These are phyloP conservation scores for Leptinotarsa peninsularis DNA, from an alignment of 2,888 invertebrate species.

Conservation along the genomic window DNA sequence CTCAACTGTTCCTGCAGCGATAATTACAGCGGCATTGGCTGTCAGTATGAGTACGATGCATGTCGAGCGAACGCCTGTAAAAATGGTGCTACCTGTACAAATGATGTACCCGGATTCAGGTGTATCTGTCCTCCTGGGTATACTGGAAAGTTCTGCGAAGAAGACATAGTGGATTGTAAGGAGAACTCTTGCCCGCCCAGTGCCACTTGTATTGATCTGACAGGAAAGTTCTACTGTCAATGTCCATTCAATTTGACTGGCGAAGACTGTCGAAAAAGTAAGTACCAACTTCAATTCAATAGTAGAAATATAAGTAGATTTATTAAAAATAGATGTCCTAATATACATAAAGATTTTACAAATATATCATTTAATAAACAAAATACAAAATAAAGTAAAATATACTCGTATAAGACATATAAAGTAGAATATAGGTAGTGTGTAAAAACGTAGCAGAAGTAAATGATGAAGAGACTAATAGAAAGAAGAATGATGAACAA, in stretches of 20 bases:
- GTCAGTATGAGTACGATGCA: slow-evolving; percentile 94
- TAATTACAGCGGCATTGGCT: slow-evolving; percentile 81
- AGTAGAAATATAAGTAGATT: no score
- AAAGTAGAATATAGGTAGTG: no score
- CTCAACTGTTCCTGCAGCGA: slow-evolving; percentile 92
- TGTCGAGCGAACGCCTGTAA: slow-evolving; percentile 91
- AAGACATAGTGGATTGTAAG: slow-evolving; percentile 91
- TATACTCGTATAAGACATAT: no score
- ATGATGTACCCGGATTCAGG: slow-evolving; percentile 85
- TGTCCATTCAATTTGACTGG: slow-evolving; percentile 98
- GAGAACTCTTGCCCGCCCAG: slow-evolving; percentile 95
- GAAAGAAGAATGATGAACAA: no score
- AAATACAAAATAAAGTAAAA: no score
- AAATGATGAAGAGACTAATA: no score
- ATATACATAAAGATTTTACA: no score
- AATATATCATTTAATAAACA: no score
- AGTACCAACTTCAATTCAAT: slow-evolving; percentile 54
- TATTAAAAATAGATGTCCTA: no score
- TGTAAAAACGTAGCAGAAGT: no score
- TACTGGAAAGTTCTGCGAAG: slow-evolving; percentile 85
- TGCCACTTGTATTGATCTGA: slow-evolving; percentile 91
- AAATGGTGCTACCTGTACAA: slow-evolving; percentile 92
- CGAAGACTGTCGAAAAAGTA: slow-evolving; percentile 95
- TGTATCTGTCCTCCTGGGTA: slow-evolving; percentile 88
- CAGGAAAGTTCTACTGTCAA: slow-evolving; percentile 92